Evolutionary conservation across 1,140 invertebrate genomes (phyloP).

Genomic region (Pteromalus puparum): DNA sequence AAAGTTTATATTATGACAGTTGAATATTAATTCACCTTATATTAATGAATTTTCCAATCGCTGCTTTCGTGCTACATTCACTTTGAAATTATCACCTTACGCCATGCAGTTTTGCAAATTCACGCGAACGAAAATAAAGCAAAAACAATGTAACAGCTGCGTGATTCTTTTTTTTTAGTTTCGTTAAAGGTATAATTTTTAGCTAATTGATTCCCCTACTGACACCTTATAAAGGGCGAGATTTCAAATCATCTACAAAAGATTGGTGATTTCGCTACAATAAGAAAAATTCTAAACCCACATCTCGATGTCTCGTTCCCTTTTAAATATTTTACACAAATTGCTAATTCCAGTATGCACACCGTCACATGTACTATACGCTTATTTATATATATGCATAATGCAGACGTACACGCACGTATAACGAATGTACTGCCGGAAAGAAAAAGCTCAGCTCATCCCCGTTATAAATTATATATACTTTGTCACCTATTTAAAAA

Average conservation of each 20-base stretch:
- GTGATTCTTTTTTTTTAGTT: constrained; percentile 16
- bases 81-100: constrained; percentile 30
- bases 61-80: constrained; percentile 15
- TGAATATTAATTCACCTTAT: constrained; percentile 1
- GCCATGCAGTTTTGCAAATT: neutral
- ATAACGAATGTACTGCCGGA: constrained; percentile 24
- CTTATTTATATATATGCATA: neutral
- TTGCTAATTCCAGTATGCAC: constrained; percentile 30
- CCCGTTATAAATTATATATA: constrained; percentile 13
- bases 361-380: constrained; percentile 17
- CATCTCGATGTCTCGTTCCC: constrained; percentile 16
- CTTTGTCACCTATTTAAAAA: constrained; percentile 39
- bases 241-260: constrained; percentile 48
- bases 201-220: neutral
- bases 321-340: constrained; percentile 39
- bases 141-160: constrained; percentile 23
- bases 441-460: constrained; percentile 20
- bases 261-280: constrained; percentile 25
- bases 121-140: constrained; percentile 1
- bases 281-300: constrained; percentile 30
- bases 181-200: constrained; percentile 8
- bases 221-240: neutral
- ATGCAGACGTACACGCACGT: constrained; percentile 2
- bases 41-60: neutral
- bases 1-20: neutral